Conservation (phyloP, 2,113 vertebrate species). For the Bujurquina vittata region DNA sequence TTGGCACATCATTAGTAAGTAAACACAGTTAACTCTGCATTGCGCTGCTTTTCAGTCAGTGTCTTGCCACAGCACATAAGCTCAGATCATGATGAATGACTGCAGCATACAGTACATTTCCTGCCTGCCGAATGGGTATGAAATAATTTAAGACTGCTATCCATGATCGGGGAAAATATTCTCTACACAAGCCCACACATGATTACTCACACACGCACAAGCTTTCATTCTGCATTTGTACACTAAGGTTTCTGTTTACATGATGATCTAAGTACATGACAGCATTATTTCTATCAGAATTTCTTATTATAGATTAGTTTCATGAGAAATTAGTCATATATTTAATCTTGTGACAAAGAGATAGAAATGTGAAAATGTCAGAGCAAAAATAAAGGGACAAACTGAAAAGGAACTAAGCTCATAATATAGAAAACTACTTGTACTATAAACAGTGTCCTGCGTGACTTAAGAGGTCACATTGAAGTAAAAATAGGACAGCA, state of each 20-base stretch:
- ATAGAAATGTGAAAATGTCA: neutral
- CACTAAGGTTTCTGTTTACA: conserved; percentile 23
- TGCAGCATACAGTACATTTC: conserved; percentile 34
- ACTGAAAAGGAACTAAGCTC: neutral
- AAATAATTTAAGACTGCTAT: conserved; percentile 31
- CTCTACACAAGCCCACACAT: neutral
- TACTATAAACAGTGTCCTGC: neutral
- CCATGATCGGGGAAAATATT: neutral
- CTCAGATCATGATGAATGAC: conserved; percentile 37
- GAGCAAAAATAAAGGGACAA: neutral
- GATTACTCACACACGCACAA: neutral
- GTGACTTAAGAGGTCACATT: neutral
- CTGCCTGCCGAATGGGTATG: conserved; percentile 29
- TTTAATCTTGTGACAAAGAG: neutral
- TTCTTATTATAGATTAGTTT: neutral
- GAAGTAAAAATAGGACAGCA: neutral
- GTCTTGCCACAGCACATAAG: neutral
- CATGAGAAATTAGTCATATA: conserved; percentile 3
- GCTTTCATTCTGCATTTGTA: conserved; percentile 1
- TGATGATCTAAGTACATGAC: conserved; percentile 43
- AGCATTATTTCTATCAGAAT: conserved; percentile 19
- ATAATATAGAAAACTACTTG: neutral
- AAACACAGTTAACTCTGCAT: neutral
- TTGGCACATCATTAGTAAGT: neutral
- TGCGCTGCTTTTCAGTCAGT: neutral